Base-by-base conservation (phyloP, 1,140 invertebrate genomes). In the Druon quercuslanigerum region DNA sequence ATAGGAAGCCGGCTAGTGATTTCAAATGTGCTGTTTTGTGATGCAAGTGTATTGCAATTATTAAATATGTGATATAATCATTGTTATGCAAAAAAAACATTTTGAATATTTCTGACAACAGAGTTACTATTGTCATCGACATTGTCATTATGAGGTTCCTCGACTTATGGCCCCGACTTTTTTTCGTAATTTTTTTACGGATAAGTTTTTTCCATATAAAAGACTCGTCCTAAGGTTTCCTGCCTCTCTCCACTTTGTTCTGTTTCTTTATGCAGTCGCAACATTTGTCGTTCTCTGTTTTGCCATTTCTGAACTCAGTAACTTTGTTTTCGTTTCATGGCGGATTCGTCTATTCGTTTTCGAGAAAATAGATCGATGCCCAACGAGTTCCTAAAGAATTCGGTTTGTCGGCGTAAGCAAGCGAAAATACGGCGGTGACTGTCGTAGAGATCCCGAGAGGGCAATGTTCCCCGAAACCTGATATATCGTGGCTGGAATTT, bases 401-500 rank as follows among this genome's bases (percentile, higher is more conserved):
- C 78, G 52, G 75, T 51, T 54, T 74, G 76, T 72, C 75, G 72
- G 72, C 76, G 79, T 81, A 82, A 84, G 83, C 79, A 84, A 81
- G 79, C 75, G 77, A 79, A 82, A 82, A 82, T 81, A 80, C 83
- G 78, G 76, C 19, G 20, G 56, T 60, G 56, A 25, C 20, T 33
- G 25, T 77, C 51, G 77, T 66, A 60, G 76, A 82, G 79, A 80
- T 79, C 81, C 81, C 78, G 76, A 79, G 19, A 33, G 79, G 80
- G 80, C 79, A 77, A 79, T 74, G 81, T 84, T 72, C 78, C 73
- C 73, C 81, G 73, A 78, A 81, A 79, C 77, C 78, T 77, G 81
- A 82, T 80, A 83, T 78, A 76, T 79, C 57, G 79, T 76, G 75
- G 77, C 71, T 77, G 76, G 79, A 83, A 80, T 82, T 78, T 82